Base-by-base conservation (phyloP, 2,113 vertebrate species). In the Penelope pileata region DNA sequence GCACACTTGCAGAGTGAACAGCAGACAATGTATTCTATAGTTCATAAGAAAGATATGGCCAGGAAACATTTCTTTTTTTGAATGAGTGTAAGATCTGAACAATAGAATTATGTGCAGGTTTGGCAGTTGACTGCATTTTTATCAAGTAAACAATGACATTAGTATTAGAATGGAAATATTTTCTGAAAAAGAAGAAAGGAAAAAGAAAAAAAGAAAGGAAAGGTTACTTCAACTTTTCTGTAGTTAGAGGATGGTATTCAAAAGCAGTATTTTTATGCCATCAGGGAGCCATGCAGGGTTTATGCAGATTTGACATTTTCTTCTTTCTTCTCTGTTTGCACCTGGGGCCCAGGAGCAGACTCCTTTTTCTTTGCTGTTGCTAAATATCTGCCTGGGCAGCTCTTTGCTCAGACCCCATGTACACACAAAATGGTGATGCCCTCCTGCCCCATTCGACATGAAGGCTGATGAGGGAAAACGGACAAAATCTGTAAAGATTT, bases 261-360 rank as follows among this genome's bases (percentile, higher is more conserved):
- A 73, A 89, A 73, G 62, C 87, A 26, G 17, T 59, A 77, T 77
- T 93, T 93, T 94, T 80, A 73, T 70, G 63, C 23, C 85, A 83
- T 38, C 38, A 77, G 94, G 68, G 68, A 95, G 17, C 50, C 70
- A 77, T 63, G 42, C 50, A 74, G 43, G 30, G 42, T 59, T 94
- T 96, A 96, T 95, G 91, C 51, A 97, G 83, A 95, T 96, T 59
- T 96, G 94, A 96, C 94, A 96, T 97, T 97, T 96, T 77, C 85
- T 72, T 80, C 64, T 92, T 75, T 54, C 76, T 90, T 77, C 59
- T 85, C 38, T 90, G 32, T 95, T 94, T 91, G 87, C 83, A 11
- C 53, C 23, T 73, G 72, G 59, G 95, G 91, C 59, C 63, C 51
- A 73, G 87, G 64, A 92, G 16, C 40, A 58, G 45, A 14, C 58